Percentiles rank a stretch among this genome's conserved stretches.
These are phyloP conservation scores for Megaceryle maxima DNA, from an alignment of 2,113 vertebrate species.

Conservation along the genomic window DNA sequence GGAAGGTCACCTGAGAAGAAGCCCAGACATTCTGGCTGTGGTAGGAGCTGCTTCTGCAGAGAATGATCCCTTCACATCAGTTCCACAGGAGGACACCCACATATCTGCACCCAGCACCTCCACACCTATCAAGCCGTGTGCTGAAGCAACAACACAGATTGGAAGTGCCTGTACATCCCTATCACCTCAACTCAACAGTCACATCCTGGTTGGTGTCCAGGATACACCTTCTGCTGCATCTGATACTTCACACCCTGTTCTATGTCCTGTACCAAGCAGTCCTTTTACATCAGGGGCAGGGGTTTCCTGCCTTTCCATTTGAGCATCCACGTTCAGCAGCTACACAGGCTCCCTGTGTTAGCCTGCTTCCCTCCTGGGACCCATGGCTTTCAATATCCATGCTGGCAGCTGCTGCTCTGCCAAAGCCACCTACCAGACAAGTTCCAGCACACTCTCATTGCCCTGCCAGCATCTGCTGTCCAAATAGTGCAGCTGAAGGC, in stretches of 20 bases:
- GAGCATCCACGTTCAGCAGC: not conserved
- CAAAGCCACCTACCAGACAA: not conserved
- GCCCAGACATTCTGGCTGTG: not conserved
- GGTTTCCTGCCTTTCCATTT: not conserved
- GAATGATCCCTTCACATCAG: not conserved
- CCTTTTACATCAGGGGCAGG: not conserved
- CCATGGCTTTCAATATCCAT: not conserved
- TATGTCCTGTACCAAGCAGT: not conserved
- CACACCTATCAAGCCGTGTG: not conserved
- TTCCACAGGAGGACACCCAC: not conserved
- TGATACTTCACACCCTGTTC: not conserved
- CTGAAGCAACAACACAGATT: not conserved
- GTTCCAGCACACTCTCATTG: not conserved
- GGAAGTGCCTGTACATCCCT: not conserved
- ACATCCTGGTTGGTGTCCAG: not conserved
- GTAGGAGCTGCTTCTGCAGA: not conserved
- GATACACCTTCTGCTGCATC: not conserved
- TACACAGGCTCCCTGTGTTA: not conserved
- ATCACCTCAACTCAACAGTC: not conserved
- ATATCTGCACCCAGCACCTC: not conserved
- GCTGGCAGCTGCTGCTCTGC: not conserved
- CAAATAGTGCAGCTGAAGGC: not conserved
- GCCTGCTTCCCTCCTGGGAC: not conserved
- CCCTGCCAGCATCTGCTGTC: not conserved
- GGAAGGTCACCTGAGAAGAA: not conserved